Conservation (phyloP, 2,888 invertebrate species). For the Chrysolina oricalcia region DNA sequence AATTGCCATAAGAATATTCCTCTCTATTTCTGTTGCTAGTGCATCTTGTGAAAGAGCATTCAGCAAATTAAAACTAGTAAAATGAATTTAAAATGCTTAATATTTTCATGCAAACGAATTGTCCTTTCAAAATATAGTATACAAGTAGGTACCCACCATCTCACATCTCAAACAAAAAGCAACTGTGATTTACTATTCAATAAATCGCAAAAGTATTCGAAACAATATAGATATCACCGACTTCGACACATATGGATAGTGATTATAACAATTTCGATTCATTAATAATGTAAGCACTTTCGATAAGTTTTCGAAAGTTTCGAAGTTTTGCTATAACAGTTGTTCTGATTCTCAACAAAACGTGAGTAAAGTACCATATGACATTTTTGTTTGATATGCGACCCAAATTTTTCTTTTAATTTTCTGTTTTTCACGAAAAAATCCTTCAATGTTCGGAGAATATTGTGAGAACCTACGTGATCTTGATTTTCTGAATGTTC, state of each 20-base stretch:
- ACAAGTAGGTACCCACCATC: background rate
- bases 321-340: background rate
- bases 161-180: background rate
- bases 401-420: background rate
- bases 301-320: background rate
- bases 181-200: slow-evolving; percentile 3
- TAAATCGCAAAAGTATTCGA: background rate
- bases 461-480: no score
- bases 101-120: no score
- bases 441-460: no score
- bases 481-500: no score
- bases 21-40: no score
- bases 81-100: no score
- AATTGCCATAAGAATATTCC: no score
- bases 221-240: background rate
- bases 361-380: background rate
- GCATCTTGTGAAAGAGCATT: no score
- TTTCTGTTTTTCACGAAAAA: no score
- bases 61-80: no score
- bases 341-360: slow-evolving; percentile 2
- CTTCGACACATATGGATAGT: background rate
- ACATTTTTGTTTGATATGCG: background rate
- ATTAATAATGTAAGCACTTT: background rate
- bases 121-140: background rate
- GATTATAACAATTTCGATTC: slow-evolving; percentile 14